phyloP scores from a whole-genome alignment of 2,113 vertebrate species.

The Leucoraja erinaceus region DNA sequence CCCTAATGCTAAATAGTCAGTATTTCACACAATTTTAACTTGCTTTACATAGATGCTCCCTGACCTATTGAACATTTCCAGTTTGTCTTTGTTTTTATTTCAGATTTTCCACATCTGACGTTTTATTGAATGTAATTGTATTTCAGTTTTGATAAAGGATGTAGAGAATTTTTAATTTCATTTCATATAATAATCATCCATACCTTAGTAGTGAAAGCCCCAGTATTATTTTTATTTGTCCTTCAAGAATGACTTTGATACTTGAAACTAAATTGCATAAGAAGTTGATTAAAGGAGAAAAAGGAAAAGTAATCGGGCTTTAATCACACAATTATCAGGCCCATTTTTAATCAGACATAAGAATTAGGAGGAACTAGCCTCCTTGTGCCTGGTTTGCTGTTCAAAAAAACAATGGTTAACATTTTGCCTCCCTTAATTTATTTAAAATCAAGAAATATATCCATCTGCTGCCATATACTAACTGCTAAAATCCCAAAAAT shows the following conservation, averaged over 20 bases:
- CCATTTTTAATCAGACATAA: not conserved
- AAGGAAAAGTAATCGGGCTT: not conserved
- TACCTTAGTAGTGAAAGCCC: not conserved
- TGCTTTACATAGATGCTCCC: too few species aligned
- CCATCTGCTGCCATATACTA: not conserved
- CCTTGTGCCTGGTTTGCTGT: too few species aligned
- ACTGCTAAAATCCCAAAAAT: not conserved
- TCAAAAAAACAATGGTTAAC: too few species aligned
- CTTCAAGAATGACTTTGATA: not conserved
- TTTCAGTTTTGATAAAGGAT: not conserved
- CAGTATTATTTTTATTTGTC: not conserved
- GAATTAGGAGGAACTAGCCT: too few species aligned
- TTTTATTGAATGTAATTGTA: not conserved
- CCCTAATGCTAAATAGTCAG: too few species aligned
- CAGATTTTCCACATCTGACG: too few species aligned
- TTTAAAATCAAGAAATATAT: too few species aligned
- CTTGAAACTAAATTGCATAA: not conserved
- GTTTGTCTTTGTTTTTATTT: too few species aligned
- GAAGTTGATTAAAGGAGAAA: not conserved
- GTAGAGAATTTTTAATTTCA: not conserved
- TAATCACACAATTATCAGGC: not conserved
- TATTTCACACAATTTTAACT: too few species aligned
- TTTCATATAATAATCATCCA: not conserved
- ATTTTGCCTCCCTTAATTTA: too few species aligned
- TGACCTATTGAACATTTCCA: too few species aligned